Evolutionary conservation across 2,888 invertebrate species (phyloP), one percentile per base, ranked within the genome.

Genomic region (Eurytoma adleriae): DNA sequence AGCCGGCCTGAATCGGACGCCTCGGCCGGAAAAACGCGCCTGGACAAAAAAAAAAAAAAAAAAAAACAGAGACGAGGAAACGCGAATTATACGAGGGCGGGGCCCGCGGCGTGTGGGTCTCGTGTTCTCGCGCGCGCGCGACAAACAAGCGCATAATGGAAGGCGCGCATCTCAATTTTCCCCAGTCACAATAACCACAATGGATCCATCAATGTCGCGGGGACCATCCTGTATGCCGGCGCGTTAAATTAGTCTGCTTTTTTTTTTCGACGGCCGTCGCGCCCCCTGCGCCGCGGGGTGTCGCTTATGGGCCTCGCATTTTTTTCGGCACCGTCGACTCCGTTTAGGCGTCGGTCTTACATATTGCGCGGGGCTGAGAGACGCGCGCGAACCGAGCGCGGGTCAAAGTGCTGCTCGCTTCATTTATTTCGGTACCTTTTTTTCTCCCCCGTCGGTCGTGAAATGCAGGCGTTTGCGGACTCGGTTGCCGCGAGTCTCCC

Each of bases 101-200:
- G 24, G 18, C 3, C 16, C n/a, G 56, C 16, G 16, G 12, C 56
- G 56, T 12, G 16, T 30, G 18, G 27, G 0, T 74, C 69, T 76
- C 72, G 56, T 56, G 59, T 75, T 76, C 62, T 0, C 59, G 66
- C 57, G 57, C 62, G 75, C 79, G 64, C 68, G 73, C 68, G 84
- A 83, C 87, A 89, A 90, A 90, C 89, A 88, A 88, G 86, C 87
- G 83, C 86, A 90, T 88, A 88, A 88, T 86, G 70, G 48, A 59
- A 81, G 84, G 83, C 83, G 86, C 84, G 84, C 85, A 83, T 86
- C 86, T 86, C 87, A 84, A 87, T 89, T 89, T 86, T 88, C 84
- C 78, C 84, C 80, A 66, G 87, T 87, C 85, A 87, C 87, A 88
- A 87, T 87, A 86, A 81, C 84, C 86, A 88, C 89, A 88, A 89